Conservation (phyloP, 1,140 invertebrate genomes). For the Ceratina japonica region DNA sequence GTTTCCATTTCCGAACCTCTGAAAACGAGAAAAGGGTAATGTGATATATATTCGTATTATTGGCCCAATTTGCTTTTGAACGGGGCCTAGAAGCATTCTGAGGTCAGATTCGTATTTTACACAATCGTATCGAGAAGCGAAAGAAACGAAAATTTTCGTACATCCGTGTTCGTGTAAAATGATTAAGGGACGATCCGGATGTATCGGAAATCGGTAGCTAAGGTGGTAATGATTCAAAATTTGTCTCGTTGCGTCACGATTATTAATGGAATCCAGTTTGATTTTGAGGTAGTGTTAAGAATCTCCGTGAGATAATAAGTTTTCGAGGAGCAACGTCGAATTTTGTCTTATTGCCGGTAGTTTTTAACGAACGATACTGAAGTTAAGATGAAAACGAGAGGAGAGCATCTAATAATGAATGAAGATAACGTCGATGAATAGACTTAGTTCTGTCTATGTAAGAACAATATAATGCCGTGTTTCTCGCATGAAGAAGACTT, state of each 20-base stretch:
- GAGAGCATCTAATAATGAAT: conserved; percentile 61
- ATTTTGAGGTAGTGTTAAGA: conserved; percentile 42
- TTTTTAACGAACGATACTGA: conserved; percentile 23
- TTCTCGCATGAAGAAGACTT: conserved; percentile 48
- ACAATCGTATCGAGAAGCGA: conserved; percentile 63
- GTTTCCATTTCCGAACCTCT: conserved; percentile 48
- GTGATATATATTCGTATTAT: conserved; percentile 62
- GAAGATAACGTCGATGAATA: conserved; percentile 62
- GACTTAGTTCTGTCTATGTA: conserved; percentile 9
- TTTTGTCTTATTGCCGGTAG: conserved; percentile 66
- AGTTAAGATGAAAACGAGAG: conserved; percentile 3
- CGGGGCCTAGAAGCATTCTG: conserved; percentile 70
- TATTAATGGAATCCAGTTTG: conserved; percentile 33
- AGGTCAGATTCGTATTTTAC: conserved; percentile 68
- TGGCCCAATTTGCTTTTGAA: conserved; percentile 69
- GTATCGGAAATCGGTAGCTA: conserved; percentile 64
- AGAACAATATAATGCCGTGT: conserved; percentile 50
- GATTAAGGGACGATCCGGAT: conserved; percentile 48
- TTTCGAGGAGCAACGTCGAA: conserved; percentile 55
- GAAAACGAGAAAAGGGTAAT: conserved; percentile 65
- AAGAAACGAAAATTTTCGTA: conserved; percentile 54
- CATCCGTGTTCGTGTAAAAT: conserved; percentile 33
- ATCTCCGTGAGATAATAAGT: conserved; percentile 51
- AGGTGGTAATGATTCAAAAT: conserved; percentile 65
- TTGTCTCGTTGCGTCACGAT: conserved; percentile 61